phyloP scores from a whole-genome alignment of 2,888 invertebrate species.

The Catotricha subobsoleta region DNA sequence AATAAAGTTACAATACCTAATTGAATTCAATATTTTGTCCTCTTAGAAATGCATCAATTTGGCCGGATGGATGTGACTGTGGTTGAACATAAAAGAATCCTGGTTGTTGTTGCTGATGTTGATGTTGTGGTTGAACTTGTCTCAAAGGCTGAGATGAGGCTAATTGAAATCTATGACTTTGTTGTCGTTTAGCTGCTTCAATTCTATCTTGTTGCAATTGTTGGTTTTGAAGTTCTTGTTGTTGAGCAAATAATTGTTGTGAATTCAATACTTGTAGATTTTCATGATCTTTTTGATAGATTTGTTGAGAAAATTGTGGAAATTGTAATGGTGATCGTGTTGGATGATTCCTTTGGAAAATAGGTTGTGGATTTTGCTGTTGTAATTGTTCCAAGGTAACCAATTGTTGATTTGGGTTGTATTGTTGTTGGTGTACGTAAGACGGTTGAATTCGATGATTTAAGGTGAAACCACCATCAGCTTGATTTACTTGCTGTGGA shows the following conservation, averaged over 20 bases:
- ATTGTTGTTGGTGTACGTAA: constrained; percentile 53
- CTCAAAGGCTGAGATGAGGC: constrained; percentile 23
- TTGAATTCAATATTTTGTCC: constrained; percentile 43
- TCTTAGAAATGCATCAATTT: constrained; percentile 64
- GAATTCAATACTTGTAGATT: constrained; percentile 43
- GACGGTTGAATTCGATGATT: constrained; percentile 37
- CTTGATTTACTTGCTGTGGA: constrained; percentile 46
- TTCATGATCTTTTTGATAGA: constrained; percentile 41
- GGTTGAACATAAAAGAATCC: constrained; percentile 43
- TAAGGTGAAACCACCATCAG: constrained; percentile 48
- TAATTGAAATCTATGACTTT: constrained; percentile 9
- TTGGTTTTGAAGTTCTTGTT: constrained; percentile 48
- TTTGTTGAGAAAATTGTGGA: constrained; percentile 13
- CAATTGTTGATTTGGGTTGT: constrained; percentile 45
- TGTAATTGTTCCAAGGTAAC: constrained; percentile 40
- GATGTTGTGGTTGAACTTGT: constrained; percentile 27
- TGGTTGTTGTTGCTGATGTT: constrained; percentile 21
- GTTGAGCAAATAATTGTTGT: constrained; percentile 45
- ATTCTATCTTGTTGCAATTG: constrained; percentile 40
- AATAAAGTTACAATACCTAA: neutral
- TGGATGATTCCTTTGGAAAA: constrained; percentile 37
- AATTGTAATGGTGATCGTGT: constrained; percentile 28
- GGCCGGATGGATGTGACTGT: constrained; percentile 43
- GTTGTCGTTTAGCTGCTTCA: constrained; percentile 27
- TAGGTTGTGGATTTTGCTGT: constrained; percentile 26